Evolutionary conservation across 1,140 invertebrate species (phyloP).

Genomic region (Bombyx mandarina): DNA sequence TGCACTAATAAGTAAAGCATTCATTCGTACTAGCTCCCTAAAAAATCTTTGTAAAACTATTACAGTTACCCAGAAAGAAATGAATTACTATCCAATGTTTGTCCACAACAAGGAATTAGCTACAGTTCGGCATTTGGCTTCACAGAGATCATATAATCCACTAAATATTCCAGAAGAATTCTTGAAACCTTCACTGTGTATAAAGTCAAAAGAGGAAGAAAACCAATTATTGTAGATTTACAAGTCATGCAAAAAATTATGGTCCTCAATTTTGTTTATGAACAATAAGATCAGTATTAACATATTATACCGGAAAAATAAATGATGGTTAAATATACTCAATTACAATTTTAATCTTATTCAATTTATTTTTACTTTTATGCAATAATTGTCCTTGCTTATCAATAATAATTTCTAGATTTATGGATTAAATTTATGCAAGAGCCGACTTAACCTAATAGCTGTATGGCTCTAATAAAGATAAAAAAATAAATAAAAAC

Average conservation of each 20-base stretch:
- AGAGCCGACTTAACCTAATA: too few relatives aligned
- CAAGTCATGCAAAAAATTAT: not conserved
- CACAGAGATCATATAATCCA: conserved; percentile 44
- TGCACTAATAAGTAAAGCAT: conserved; percentile 40
- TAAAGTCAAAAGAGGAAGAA: not conserved
- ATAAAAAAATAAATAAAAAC: too few relatives aligned
- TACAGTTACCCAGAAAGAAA: conserved; percentile 21
- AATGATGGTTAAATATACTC: not conserved
- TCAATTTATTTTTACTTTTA: not conserved
- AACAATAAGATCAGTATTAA: not conserved
- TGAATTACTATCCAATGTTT: conserved; percentile 21
- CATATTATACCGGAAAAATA: not conserved
- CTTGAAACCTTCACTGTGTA: conserved; percentile 23
- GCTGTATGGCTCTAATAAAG: too few relatives aligned
- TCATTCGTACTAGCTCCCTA: conserved; percentile 24
- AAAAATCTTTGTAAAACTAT: conserved; percentile 29
- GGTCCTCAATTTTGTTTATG: not conserved
- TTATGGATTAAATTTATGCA: too few relatives aligned
- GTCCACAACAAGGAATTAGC: conserved; percentile 28
- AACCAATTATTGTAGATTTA: not conserved
- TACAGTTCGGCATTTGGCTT: conserved; percentile 28
- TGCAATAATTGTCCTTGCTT: not conserved
- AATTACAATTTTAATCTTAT: not conserved
- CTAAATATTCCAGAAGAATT: conserved; percentile 36
- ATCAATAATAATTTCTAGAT: too few relatives aligned